A percentile compares a stretch with the other conserved stretches of the same genome.
Evolutionary conservation across 2,888 invertebrate species (phyloP).

Genomic region (Hydrotaea cyrtoneurina): DNA sequence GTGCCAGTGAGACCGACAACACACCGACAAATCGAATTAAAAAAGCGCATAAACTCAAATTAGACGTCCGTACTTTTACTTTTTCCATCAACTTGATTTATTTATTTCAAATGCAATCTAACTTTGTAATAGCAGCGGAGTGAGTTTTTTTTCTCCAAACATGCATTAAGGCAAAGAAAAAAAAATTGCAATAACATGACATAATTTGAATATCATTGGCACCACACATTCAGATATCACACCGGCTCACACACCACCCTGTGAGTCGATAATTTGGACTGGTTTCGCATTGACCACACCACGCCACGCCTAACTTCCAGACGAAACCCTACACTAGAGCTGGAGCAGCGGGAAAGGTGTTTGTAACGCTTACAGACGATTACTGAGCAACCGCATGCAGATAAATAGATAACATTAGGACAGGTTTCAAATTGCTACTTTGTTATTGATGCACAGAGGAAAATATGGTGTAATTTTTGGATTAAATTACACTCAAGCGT

Average conservation of each 20-base stretch:
- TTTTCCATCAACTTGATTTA: conserved; percentile 5
- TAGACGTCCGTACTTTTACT: conserved; percentile 28
- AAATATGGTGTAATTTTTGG: too few species aligned
- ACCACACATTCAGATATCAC: not conserved
- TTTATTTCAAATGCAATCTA: conserved; percentile 8
- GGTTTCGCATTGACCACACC: conserved; percentile 38
- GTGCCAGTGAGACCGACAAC: not conserved
- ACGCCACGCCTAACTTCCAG: not conserved
- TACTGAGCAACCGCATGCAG: too few species aligned
- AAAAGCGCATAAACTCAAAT: not conserved
- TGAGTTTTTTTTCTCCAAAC: not conserved
- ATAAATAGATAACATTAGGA: too few species aligned
- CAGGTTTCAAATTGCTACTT: too few species aligned
- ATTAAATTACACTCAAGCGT: too few species aligned
- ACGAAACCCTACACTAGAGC: not conserved
- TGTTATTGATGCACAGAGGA: too few species aligned
- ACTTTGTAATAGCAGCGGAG: not conserved
- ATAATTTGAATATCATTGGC: conserved; percentile 58
- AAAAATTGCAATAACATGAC: conserved; percentile 19
- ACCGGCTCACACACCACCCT: not conserved
- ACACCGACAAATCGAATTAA: conserved; percentile 21
- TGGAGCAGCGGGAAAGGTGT: not conserved
- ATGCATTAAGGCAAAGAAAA: not conserved
- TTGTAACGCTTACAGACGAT: not conserved
- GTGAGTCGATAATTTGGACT: conserved; percentile 15